These are phyloP conservation scores for Vespertilio murinus DNA, from an alignment of 2,797 vertebrate genomes.

Conservation along the genomic window DNA sequence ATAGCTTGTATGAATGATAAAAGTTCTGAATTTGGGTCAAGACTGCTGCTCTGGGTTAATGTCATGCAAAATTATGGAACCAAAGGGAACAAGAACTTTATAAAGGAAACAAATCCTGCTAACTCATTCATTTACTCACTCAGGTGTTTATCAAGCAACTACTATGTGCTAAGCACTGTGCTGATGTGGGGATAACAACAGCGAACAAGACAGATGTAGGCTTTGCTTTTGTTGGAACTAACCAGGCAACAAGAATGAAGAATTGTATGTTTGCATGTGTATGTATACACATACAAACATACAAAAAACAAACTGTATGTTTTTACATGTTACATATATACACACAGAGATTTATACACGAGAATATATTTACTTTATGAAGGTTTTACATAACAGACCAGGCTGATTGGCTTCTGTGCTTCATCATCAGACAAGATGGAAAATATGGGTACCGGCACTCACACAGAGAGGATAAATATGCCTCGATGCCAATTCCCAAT, in stretches of 20 bases:
- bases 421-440: not conserved
- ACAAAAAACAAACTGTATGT: not conserved
- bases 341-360: fast-evolving
- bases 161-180: not conserved
- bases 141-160: constrained; percentile 2
- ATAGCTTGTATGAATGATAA: not conserved
- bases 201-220: not conserved
- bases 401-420: not conserved
- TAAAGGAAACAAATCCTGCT: not conserved
- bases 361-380: not conserved
- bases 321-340: not conserved
- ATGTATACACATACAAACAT: not conserved
- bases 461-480: not conserved
- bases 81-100: not conserved
- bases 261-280: not conserved
- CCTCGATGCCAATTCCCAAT: not conserved
- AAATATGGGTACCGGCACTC: not conserved
- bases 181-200: fast-evolving
- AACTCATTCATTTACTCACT: not conserved
- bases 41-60: not conserved
- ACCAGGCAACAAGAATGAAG: not conserved
- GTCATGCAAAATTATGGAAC: not conserved
- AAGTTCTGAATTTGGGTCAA: not conserved
- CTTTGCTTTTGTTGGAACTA: not conserved
- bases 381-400: not conserved